Percentiles rank a stretch among this genome's conserved stretches.
Evolutionary conservation across 2,888 invertebrate species (phyloP).

Genomic region (Lochmaea crataegi): DNA sequence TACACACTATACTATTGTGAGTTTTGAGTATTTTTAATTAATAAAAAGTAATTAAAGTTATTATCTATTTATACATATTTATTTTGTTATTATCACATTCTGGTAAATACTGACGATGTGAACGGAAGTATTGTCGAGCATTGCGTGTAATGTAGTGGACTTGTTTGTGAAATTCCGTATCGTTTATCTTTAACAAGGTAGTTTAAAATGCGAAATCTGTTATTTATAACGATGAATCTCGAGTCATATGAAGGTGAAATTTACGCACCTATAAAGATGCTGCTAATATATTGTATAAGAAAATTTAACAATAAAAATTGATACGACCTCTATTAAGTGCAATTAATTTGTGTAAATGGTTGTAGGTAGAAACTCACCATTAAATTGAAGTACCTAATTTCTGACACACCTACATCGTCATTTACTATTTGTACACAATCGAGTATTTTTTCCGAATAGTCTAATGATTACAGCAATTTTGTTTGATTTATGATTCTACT

Average conservation of each 20-base stretch:
- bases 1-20: too few relatives aligned
- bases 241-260: not conserved
- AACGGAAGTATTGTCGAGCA: too few relatives aligned
- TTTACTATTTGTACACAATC: slow-evolving; percentile 3
- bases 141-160: not conserved
- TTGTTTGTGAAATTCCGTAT: not conserved
- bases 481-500: not conserved
- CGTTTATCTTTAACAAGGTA: not conserved
- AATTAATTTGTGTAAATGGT: slow-evolving; percentile 3
- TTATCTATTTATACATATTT: too few relatives aligned
- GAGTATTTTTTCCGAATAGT: not conserved
- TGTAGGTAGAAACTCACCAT: slow-evolving; percentile 5
- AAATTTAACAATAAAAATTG: slow-evolving; percentile 6
- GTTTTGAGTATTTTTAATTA: too few relatives aligned
- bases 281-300: slow-evolving; percentile 6
- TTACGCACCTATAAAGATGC: not conserved
- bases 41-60: too few relatives aligned
- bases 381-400: slow-evolving; percentile 20
- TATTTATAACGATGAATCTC: not conserved
- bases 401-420: slow-evolving; percentile 16
- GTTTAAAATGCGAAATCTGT: not conserved
- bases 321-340: slow-evolving; percentile 3
- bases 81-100: too few relatives aligned
- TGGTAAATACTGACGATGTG: too few relatives aligned
- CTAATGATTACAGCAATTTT: not conserved